Percentiles rank a stretch among this genome's conserved stretches.
Evolutionary conservation across 1,140 invertebrate genomes (phyloP).

Genomic region (Trichomalopsis sarcophagae): DNA sequence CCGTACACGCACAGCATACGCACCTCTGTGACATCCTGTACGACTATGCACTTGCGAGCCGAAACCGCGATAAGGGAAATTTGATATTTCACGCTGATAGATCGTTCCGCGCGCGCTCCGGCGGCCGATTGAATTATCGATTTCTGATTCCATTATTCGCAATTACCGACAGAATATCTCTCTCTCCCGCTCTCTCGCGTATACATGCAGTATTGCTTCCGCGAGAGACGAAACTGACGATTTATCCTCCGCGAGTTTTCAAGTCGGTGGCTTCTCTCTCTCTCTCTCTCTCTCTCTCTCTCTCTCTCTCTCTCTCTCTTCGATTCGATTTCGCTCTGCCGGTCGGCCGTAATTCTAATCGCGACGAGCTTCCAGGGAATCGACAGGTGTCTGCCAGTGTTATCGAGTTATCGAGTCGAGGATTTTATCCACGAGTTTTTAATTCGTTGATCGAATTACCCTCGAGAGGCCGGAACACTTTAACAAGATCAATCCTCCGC

Average conservation of each 20-base stretch:
- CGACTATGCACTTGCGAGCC: slow-evolving; percentile 19
- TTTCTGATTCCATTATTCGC: slow-evolving; percentile 46
- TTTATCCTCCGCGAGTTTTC: background rate
- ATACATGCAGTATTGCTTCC: slow-evolving; percentile 40
- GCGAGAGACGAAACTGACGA: background rate
- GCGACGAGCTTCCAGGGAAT: background rate
- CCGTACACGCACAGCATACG: slow-evolving; percentile 26
- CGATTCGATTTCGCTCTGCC: background rate
- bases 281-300: too few species aligned
- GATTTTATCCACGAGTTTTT: background rate
- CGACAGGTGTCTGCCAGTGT: background rate
- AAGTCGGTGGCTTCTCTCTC: background rate
- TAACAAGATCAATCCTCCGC: too few species aligned
- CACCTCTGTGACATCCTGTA: slow-evolving; percentile 47
- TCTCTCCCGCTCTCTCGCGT: too few species aligned
- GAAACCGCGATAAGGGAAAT: slow-evolving; percentile 46
- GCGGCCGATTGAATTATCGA: slow-evolving; percentile 49
- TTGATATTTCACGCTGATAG: slow-evolving; percentile 52
- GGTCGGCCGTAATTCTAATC: background rate
- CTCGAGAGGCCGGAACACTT: too few species aligned
- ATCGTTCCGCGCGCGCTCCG: slow-evolving; percentile 13
- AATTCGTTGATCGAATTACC: too few species aligned
- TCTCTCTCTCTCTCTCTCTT: too few species aligned
- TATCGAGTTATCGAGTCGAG: background rate
- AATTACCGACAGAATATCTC: slow-evolving; percentile 26